Percentiles rank a stretch among this genome's conserved stretches.
Evolutionary conservation across 2,797 vertebrate species (phyloP).

Genomic region (Ispidina lecontei): DNA sequence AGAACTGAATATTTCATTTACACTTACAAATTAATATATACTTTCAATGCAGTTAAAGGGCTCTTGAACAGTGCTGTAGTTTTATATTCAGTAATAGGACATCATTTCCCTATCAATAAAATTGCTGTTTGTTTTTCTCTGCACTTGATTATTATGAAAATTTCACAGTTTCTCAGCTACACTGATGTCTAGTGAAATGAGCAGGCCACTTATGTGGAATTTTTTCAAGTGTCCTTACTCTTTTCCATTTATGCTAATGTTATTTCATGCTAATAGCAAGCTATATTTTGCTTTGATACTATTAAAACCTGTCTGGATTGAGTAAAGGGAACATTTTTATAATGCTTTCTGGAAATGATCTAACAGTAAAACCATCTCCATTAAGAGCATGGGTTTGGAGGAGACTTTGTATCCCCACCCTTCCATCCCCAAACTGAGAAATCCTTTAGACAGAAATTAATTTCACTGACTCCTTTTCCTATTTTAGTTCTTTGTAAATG

Average conservation of each 20-base stretch:
- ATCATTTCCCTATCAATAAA: constrained; percentile 77
- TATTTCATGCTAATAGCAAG: constrained; percentile 61
- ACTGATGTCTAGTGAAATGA: constrained; percentile 59
- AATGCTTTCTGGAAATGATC: constrained; percentile 43
- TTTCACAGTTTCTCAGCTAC: constrained; percentile 73
- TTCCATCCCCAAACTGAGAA: constrained; percentile 43
- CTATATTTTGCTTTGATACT: constrained; percentile 57
- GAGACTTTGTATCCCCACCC: neutral
- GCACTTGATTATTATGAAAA: constrained; percentile 73
- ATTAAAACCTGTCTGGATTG: constrained; percentile 24
- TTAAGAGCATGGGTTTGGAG: neutral
- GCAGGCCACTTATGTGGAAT: constrained; percentile 49
- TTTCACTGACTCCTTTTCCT: constrained; percentile 32
- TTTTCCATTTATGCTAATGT: constrained; percentile 63
- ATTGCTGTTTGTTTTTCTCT: constrained; percentile 74
- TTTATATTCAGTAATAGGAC: constrained; percentile 71
- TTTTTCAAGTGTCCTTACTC: constrained; percentile 36
- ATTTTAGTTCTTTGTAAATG: constrained; percentile 55
- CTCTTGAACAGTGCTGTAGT: constrained; percentile 45
- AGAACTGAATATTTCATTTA: constrained; percentile 57
- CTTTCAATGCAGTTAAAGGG: constrained; percentile 38
- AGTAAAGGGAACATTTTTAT: constrained; percentile 43
- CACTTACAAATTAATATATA: constrained; percentile 61
- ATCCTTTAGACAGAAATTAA: constrained; percentile 57
- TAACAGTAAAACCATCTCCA: neutral